Conservation (phyloP, 2,888 invertebrate genomes). For the Polydrusus tereticollis region DNA sequence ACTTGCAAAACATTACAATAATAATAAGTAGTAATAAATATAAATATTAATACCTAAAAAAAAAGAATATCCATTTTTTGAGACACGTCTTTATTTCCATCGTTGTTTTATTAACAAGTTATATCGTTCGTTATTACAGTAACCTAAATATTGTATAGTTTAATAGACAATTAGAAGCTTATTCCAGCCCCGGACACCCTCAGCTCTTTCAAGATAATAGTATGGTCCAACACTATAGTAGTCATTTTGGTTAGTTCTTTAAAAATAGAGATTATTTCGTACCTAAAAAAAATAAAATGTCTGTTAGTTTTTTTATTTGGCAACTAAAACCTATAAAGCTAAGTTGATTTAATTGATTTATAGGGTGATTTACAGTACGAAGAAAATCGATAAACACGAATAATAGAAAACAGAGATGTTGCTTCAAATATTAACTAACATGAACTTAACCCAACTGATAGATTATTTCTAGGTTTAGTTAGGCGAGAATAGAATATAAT, state of each 20-base stretch:
- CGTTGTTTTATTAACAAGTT: slow-evolving; percentile 42
- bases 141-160: slow-evolving; percentile 31
- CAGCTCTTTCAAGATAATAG: slow-evolving; percentile 3
- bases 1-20: too few relatives aligned
- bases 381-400: too few relatives aligned
- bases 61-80: slow-evolving; percentile 8
- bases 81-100: slow-evolving; percentile 48
- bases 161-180: slow-evolving; percentile 9
- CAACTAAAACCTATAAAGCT: too few relatives aligned
- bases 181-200: slow-evolving; percentile 19
- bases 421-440: too few relatives aligned
- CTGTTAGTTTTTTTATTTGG: too few relatives aligned
- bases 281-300: slow-evolving; percentile 51
- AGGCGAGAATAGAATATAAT: too few relatives aligned
- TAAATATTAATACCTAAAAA: not conserved
- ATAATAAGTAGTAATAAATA: too few relatives aligned
- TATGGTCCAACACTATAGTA: not conserved
- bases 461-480: too few relatives aligned
- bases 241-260: slow-evolving; percentile 8
- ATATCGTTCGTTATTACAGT: slow-evolving; percentile 42
- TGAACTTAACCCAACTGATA: too few relatives aligned
- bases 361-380: too few relatives aligned
- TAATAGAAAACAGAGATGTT: too few relatives aligned
- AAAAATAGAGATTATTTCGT: slow-evolving; percentile 56
- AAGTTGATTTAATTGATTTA: too few relatives aligned